phyloP scores from a whole-genome alignment of 2,113 vertebrate species.

The Pavo muticus region DNA sequence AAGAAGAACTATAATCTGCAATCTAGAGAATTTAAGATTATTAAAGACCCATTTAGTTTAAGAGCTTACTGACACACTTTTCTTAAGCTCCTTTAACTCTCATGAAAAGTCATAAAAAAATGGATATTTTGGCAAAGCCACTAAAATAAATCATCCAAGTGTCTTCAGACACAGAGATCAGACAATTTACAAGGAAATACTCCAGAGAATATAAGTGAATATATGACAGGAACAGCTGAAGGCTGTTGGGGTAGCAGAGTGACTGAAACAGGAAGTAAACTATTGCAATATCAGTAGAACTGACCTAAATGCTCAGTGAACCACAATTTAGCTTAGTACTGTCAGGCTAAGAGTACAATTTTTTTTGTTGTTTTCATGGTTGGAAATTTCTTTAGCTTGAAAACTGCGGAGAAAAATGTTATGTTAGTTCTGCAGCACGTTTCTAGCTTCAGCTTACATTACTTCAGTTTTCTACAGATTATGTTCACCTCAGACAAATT shows the following conservation, averaged over 20 bases:
- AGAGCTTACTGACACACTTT: background rate
- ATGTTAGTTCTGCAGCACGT: background rate
- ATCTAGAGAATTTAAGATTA: background rate
- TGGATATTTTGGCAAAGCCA: background rate
- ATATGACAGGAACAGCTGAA: background rate
- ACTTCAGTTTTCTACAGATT: background rate
- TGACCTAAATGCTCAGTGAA: background rate
- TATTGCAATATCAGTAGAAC: background rate
- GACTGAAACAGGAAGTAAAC: background rate
- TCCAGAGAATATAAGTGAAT: background rate
- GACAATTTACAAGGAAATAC: background rate
- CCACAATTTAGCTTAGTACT: background rate
- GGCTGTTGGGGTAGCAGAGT: background rate
- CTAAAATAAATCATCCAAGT: background rate
- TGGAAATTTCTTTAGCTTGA: background rate
- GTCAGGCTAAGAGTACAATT: background rate
- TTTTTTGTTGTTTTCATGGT: background rate
- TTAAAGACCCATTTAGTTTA: background rate
- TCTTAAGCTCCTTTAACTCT: background rate
- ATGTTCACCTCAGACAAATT: background rate
- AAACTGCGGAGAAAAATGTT: background rate
- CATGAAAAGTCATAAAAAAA: background rate
- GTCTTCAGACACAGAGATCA: background rate
- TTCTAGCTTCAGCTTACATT: background rate
- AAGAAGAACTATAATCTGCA: background rate